Conservation (phyloP, 2,797 vertebrate genomes). For the Cyprinodon diabolis region DNA sequence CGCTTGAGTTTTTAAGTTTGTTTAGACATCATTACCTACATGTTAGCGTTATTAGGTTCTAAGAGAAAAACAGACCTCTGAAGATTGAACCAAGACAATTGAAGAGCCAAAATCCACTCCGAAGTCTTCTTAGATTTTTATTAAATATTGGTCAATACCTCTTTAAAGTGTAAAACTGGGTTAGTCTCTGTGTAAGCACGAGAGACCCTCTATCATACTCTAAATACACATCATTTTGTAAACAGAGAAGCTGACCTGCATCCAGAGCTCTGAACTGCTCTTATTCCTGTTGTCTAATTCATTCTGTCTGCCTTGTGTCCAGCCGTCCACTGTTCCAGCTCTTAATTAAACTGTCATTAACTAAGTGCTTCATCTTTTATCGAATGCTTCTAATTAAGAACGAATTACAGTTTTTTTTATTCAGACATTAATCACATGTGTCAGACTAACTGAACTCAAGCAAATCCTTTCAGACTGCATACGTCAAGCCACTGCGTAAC, state of each 20-base stretch:
- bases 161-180: not conserved
- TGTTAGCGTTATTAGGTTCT: not conserved
- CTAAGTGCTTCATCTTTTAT: slow-evolving; percentile 7
- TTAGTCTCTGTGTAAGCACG: not conserved
- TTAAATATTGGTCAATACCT: not conserved
- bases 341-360: slow-evolving; percentile 1
- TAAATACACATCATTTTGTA: not conserved
- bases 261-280: not conserved
- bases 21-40: not conserved
- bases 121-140: not conserved
- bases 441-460: slow-evolving; percentile 21
- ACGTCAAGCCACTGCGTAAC: slow-evolving; percentile 25
- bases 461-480: slow-evolving; percentile 13
- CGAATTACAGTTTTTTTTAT: slow-evolving; percentile 15
- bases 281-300: not conserved
- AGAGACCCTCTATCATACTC: not conserved
- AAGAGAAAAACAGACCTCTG: not conserved
- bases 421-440: slow-evolving; percentile 22
- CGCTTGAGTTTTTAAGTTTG: not conserved
- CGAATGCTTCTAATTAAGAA: slow-evolving; percentile 10
- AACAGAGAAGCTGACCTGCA: not conserved
- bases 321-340: not conserved
- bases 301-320: not conserved
- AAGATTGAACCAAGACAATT: not conserved
- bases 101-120: not conserved